These are phyloP conservation scores for Drosophila meridiana DNA, from an alignment of 2,888 invertebrate species.

Conservation along the genomic window DNA sequence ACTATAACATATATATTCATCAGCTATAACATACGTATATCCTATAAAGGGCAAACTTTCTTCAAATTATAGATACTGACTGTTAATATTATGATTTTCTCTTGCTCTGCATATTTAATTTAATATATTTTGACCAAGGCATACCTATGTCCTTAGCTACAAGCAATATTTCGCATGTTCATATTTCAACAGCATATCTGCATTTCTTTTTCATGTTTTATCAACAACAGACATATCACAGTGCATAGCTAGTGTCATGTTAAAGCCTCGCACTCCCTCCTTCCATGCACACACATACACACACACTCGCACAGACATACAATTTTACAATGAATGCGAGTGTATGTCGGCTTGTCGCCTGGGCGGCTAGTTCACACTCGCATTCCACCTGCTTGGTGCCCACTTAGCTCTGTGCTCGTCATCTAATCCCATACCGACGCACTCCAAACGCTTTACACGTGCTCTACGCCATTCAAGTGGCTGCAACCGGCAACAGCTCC, in stretches of 20 bases:
- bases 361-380: constrained; percentile 62
- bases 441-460: constrained; percentile 79
- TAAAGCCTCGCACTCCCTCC: constrained; percentile 19
- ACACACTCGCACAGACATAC: constrained; percentile 1
- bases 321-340: constrained; percentile 30
- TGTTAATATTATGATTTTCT: neutral
- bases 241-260: constrained; percentile 39
- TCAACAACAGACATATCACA: constrained; percentile 32
- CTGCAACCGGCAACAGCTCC: constrained; percentile 69
- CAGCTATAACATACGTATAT: too few species aligned
- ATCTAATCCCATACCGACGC: constrained; percentile 76
- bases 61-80: neutral
- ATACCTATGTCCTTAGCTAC: neutral
- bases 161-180: constrained; percentile 7
- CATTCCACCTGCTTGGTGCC: constrained; percentile 46
- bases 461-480: constrained; percentile 74
- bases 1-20: neutral
- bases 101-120: neutral
- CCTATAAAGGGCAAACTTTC: neutral
- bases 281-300: neutral
- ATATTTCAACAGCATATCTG: constrained; percentile 15
- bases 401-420: constrained; percentile 31
- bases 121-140: neutral
- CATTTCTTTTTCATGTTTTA: constrained; percentile 23
- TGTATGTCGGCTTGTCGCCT: constrained; percentile 55